Base-by-base conservation (phyloP, 2,888 invertebrate species). In the Lordiphosa andalusiaca region DNA sequence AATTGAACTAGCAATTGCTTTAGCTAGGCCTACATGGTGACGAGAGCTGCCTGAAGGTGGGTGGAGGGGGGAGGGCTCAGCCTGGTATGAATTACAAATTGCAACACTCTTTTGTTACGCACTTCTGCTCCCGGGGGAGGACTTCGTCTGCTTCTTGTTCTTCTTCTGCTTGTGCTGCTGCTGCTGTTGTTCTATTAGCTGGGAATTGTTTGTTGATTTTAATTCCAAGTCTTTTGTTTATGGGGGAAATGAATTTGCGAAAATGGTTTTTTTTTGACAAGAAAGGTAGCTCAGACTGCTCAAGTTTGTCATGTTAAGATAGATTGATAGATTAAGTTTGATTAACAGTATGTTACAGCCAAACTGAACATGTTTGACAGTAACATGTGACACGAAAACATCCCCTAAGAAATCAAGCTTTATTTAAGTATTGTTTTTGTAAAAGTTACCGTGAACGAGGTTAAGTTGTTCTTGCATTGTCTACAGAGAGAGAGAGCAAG, bases 11-110 rank as follows among this genome's bases (percentile, higher is more conserved):
- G 48, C 53, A 62, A 38, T 7, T 25, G 47, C 44, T 44, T 53
- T 53, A 53, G 33, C 13, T 53, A 46, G 44, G 67, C 70, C 70
- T 64, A 67, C 48, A 47, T 55, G 38, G 35, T 56, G 49, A 6
- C 6, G 19, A 19, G 19, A 6, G 1, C 3, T 2, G 2, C n/a
- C 12, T 9, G n/a, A 6, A 13, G 48, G 36, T 38, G 30, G 40
- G 33, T 50, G 25, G 6, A 6, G 23, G 2, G 30, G 3, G 30
- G 30, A 1, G 16, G 16, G 16, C 1, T 2, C 16, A 2, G 2
- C 2, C 30, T 9, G 30, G 30, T 30, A 44, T 44, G 44, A 44
- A 44, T 44, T 44, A 33, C 33, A 44, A 44, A 44, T 44, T 7
- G 44, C 44, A 44, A 19, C 33, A 33, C 44, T 33, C 33, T 16